Evolutionary conservation across 2,797 vertebrate species (phyloP).

Genomic region (Bufotes viridis): DNA sequence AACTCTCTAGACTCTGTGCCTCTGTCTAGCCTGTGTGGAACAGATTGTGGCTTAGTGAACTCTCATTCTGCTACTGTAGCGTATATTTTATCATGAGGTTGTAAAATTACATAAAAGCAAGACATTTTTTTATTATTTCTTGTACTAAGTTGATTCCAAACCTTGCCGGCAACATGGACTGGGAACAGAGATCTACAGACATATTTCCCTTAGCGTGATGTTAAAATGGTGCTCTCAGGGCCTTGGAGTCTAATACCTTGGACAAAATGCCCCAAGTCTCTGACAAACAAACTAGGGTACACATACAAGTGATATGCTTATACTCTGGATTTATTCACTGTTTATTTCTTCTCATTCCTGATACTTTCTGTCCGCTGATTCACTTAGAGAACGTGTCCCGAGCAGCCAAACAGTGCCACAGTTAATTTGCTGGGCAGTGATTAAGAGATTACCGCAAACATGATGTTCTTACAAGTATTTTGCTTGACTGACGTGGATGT

Average conservation of each 20-base stretch:
- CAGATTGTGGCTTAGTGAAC: too few species aligned
- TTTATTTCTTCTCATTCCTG: background rate
- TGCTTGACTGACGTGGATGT: slow-evolving; percentile 55
- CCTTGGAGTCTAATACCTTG: background rate
- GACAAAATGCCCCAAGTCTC: background rate
- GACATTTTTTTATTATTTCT: background rate
- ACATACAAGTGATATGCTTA: background rate
- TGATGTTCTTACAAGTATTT: slow-evolving; percentile 47
- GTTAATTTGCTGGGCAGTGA: slow-evolving; percentile 51
- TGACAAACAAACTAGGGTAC: slow-evolving; percentile 5
- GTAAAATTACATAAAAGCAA: background rate
- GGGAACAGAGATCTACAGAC: background rate
- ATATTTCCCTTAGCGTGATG: background rate
- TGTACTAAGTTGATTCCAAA: background rate
- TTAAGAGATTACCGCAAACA: slow-evolving; percentile 54
- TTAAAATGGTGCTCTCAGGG: background rate
- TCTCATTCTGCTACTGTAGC: too few species aligned
- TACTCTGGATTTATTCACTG: background rate
- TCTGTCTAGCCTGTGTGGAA: too few species aligned
- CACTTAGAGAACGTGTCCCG: background rate
- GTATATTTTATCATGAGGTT: background rate
- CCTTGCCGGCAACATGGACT: background rate
- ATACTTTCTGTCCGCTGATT: background rate
- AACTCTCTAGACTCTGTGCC: too few species aligned
- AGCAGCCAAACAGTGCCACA: slow-evolving; percentile 13